Percentiles rank a stretch among this genome's conserved stretches.
Conservation (phyloP, 2,888 invertebrate species). For the Cephalotes varians region DNA sequence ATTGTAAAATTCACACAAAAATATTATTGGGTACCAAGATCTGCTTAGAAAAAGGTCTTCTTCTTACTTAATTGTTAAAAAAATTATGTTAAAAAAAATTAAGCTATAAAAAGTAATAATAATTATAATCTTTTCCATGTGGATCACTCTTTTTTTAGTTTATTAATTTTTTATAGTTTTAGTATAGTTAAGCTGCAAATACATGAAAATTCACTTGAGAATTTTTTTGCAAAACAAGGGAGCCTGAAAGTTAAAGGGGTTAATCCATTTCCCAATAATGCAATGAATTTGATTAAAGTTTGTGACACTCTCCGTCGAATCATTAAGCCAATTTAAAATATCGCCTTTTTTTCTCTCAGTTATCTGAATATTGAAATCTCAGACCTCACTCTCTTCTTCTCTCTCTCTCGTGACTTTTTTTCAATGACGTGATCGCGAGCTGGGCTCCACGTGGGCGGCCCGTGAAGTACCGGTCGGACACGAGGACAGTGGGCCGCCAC, state of each 20-base stretch:
- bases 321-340: constrained; percentile 31
- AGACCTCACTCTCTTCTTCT: background rate
- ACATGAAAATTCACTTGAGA: constrained; percentile 4
- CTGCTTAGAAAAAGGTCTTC: no score
- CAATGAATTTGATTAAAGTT: constrained; percentile 14
- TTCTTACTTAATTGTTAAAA: no score
- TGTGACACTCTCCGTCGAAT: constrained; percentile 7
- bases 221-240: background rate
- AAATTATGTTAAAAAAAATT: no score
- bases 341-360: background rate
- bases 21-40: no score
- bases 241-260: background rate
- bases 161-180: no score
- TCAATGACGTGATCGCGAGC: constrained; percentile 27
- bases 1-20: no score
- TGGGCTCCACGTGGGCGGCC: constrained; percentile 69
- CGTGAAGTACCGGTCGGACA: constrained; percentile 9
- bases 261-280: constrained; percentile 10
- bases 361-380: constrained; percentile 13
- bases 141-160: background rate
- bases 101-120: background rate
- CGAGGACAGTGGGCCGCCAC: constrained; percentile 52
- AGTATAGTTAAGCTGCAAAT: background rate
- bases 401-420: background rate
- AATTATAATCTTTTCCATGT: background rate